Evolutionary conservation across 1,140 invertebrate species (phyloP), one percentile per base, ranked within the genome.

Genomic region (Metaphire vulgaris): DNA sequence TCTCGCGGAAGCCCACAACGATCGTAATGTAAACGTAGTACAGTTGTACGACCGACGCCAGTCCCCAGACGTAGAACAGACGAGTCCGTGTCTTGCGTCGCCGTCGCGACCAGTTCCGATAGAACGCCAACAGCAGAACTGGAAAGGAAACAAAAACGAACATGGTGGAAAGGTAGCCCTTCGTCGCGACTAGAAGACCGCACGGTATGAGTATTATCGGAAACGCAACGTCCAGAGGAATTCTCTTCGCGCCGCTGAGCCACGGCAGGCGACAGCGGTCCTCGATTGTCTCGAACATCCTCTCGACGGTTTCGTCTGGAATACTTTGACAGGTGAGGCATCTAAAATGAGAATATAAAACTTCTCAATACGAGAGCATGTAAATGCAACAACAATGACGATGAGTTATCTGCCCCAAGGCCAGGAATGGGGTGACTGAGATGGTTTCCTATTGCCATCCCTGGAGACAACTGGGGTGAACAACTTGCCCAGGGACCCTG

Each of bases 191-290:
- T 28, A 79, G 71, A 0, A 84, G 75, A 65, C 79, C 79, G 0
- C 72, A 6, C 2, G 83, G 83, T 14, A 85, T 78, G 12, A 79
- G 64, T 2, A 84, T 34, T 2, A 82, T 72, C 0, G 84, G 84
- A 15, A 80, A 69, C 14, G 81, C 64, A 14, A 84, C 78, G 73
- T 85, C 83, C 28, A 82, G 74, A 2, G 78, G 77, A 2, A 84
- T 30, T 64, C 81, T 77, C 6, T 83, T 79, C 2, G 83, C 83
- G 16, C 83, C 83, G 6, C 72, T 33, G 12, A 83, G 82, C 14
- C 81, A 79, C 29, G 84, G 84, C 21, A 85, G 34, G 14, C 84
- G 80, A 68, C 80, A 82, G 28, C 84, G 76, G 73, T 83, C 83
- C 15, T 77, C 74, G 16, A 82, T 68, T 1, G 78, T 81, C 21